Conservation (phyloP, 2,113 vertebrate genomes). For the Phrynosoma blainvillii region DNA sequence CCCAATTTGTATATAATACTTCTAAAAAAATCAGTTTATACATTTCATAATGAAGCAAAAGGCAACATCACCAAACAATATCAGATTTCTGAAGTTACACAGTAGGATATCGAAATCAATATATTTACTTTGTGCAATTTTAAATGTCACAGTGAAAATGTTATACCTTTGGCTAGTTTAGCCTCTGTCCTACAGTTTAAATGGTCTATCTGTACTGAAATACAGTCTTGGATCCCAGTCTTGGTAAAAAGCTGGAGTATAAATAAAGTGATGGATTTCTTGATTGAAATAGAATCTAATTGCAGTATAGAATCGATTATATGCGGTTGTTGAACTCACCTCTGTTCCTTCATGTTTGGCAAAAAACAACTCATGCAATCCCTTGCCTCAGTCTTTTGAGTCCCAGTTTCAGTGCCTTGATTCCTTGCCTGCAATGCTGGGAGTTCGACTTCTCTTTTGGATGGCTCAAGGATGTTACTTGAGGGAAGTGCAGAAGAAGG, state of each 20-base stretch:
- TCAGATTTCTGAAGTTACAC: too few relatives aligned
- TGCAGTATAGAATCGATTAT: neutral
- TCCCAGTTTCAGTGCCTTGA: neutral
- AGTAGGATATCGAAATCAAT: too few relatives aligned
- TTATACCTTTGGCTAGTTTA: neutral
- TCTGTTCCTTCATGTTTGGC: conserved; percentile 44
- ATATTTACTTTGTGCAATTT: too few relatives aligned
- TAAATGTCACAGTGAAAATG: too few relatives aligned
- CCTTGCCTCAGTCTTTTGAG: conserved; percentile 9
- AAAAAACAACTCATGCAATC: conserved; percentile 55
- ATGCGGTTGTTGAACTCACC: conserved; percentile 46
- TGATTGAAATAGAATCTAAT: neutral
- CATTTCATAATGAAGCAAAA: too few relatives aligned
- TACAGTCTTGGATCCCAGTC: neutral
- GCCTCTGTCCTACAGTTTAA: neutral
- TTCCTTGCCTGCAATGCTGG: fast-evolving
- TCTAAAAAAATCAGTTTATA: too few relatives aligned
- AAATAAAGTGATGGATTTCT: too few relatives aligned
- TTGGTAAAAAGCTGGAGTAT: too few relatives aligned
- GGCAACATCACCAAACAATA: too few relatives aligned
- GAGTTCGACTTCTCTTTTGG: conserved; percentile 59
- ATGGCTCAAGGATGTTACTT: conserved; percentile 35
- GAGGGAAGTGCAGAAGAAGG: fast-evolving
- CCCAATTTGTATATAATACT: too few relatives aligned
- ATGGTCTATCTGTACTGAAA: neutral